Percentiles rank a stretch among this genome's conserved stretches.
These are phyloP conservation scores for Ennomos fuscantarius DNA, from an alignment of 2,888 invertebrate species.

Conservation along the genomic window DNA sequence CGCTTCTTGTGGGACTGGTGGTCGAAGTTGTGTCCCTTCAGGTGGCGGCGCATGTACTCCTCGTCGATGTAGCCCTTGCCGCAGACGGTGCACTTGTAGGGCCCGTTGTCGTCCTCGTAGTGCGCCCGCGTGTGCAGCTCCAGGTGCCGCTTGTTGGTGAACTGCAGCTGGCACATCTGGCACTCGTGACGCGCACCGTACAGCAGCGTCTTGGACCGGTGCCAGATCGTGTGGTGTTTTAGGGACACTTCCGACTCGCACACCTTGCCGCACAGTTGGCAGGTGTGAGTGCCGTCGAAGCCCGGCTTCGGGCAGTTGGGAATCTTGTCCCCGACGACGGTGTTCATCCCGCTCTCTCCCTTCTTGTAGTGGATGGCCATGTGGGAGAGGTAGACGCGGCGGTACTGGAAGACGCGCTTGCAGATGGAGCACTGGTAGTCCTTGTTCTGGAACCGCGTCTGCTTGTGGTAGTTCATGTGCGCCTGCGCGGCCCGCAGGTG, in stretches of 20 bases:
- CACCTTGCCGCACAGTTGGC: slow-evolving; percentile 75
- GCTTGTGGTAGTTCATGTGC: slow-evolving; percentile 80
- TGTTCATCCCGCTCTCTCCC: slow-evolving; percentile 71
- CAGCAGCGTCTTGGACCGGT: slow-evolving; percentile 72
- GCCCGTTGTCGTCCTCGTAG: slow-evolving; percentile 80
- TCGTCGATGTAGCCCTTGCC: slow-evolving; percentile 83
- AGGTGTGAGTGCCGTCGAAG: slow-evolving; percentile 68
- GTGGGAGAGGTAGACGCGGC: slow-evolving; percentile 76
- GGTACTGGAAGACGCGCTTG: slow-evolving; percentile 72
- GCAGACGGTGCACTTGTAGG: slow-evolving; percentile 80
- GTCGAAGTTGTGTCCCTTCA: slow-evolving; percentile 83
- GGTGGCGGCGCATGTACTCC: slow-evolving; percentile 75
- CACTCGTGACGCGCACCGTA: slow-evolving; percentile 78
- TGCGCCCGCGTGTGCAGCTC: slow-evolving; percentile 78
- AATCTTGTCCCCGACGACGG: slow-evolving; percentile 58
- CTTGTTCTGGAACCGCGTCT: slow-evolving; percentile 76
- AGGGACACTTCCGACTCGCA: slow-evolving; percentile 75
- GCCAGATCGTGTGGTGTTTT: slow-evolving; percentile 76
- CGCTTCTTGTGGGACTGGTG: slow-evolving; percentile 71
- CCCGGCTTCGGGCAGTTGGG: slow-evolving; percentile 49
- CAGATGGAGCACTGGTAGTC: slow-evolving; percentile 81
- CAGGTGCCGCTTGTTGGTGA: slow-evolving; percentile 76
- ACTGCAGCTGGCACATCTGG: slow-evolving; percentile 72
- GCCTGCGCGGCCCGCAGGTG: slow-evolving; percentile 77
- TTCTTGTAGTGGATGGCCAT: slow-evolving; percentile 79